Conservation (phyloP, 2,888 invertebrate genomes). For the Balanococcus diminutus region DNA sequence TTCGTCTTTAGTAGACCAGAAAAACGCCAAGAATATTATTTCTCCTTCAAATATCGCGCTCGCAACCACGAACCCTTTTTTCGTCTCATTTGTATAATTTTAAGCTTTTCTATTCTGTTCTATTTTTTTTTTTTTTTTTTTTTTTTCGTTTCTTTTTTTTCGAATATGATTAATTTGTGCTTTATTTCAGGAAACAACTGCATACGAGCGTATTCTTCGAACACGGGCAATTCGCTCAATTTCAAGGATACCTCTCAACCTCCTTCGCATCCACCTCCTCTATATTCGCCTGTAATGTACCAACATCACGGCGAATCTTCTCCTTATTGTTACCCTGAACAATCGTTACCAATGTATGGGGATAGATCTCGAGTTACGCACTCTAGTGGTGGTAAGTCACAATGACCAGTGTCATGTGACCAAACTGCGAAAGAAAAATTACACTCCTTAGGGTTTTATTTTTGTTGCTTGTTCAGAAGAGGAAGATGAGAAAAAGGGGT, state of each 20-base stretch:
- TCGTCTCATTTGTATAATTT: not conserved
- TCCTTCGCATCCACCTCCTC: slow-evolving; percentile 48
- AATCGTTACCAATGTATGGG: slow-evolving; percentile 51
- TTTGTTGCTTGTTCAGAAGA: not conserved
- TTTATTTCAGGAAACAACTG: slow-evolving; percentile 52
- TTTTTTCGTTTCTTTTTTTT: not conserved
- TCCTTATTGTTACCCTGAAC: slow-evolving; percentile 55
- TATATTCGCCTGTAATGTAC: slow-evolving; percentile 54
- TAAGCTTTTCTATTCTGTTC: not conserved
- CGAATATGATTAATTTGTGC: slow-evolving; percentile 48
- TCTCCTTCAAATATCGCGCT: not conserved
- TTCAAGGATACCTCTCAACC: slow-evolving; percentile 49
- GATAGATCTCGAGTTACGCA: slow-evolving; percentile 56
- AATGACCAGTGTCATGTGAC: slow-evolving; percentile 57
- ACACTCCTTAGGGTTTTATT: slow-evolving; percentile 10
- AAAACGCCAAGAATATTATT: not conserved
- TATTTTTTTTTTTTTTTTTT: not conserved
- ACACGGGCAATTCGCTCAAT: slow-evolving; percentile 47
- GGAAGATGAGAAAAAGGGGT: not conserved
- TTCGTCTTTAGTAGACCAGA: not conserved
- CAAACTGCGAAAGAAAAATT: slow-evolving; percentile 56
- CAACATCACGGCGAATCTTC: slow-evolving; percentile 51
- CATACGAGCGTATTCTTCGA: slow-evolving; percentile 50
- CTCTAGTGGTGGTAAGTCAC: slow-evolving; percentile 60
- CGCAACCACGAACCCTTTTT: not conserved